These are phyloP conservation scores for Mormyrus proboscirostris DNA, from an alignment of 2,797 vertebrate species.

Conservation along the genomic window DNA sequence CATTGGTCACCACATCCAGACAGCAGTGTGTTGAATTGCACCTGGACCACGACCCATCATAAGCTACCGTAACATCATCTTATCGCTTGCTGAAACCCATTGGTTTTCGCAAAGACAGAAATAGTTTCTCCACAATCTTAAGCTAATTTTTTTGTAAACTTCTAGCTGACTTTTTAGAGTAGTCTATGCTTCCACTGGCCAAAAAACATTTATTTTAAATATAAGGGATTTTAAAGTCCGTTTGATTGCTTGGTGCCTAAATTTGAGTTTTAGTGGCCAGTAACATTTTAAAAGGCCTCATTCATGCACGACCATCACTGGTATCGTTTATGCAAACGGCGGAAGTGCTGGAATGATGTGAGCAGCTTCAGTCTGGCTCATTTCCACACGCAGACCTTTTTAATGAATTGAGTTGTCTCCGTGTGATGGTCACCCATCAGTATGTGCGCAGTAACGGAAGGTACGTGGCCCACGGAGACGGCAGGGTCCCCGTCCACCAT, in stretches of 20 bases:
- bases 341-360: background rate
- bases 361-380: background rate
- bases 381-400: background rate
- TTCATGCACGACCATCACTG: background rate
- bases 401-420: background rate
- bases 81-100: background rate
- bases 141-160: background rate
- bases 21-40: conserved; percentile 40
- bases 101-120: background rate
- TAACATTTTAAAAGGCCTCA: conserved; percentile 2
- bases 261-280: background rate
- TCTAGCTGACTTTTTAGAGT: background rate
- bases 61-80: background rate
- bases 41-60: conserved; percentile 37
- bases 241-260: conserved; percentile 6
- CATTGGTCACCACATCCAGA: background rate
- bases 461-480: background rate
- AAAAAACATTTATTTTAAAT: background rate
- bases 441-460: background rate
- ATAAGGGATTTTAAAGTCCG: background rate
- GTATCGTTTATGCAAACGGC: background rate
- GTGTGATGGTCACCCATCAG: background rate
- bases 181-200: background rate
- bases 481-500: background rate
- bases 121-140: background rate